Base-by-base conservation (phyloP, 2,113 vertebrate genomes). In the Girardinichthys multiradiatus region DNA sequence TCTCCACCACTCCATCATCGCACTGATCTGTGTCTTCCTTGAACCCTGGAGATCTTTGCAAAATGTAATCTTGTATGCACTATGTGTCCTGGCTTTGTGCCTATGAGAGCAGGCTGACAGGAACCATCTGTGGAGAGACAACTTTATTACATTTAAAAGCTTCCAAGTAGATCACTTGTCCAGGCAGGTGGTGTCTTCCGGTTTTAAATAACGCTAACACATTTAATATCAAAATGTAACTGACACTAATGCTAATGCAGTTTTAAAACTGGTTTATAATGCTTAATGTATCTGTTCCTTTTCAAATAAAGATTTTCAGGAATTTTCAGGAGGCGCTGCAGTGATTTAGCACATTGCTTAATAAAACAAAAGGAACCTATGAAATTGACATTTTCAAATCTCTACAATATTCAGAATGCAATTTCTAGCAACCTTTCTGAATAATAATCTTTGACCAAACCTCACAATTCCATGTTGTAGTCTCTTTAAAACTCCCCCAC, bases 31-130 rank as follows among this genome's bases (percentile, higher is more conserved):
- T 77, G 81, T 70, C 68, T 83, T 67, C 74, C 74, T 70, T 86
- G 82, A 90, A 89, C 86, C 86, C 76, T 29, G 29, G 68, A 90
- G 77, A 89, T 83, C 76, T 87, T 79, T 77, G 67, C 62, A 57
- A 83, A 86, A 69, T 77, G 64, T 76, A 82, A 81, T 91, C 84
- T 79, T 72, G 78, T 72, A 65, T 70, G 45, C 67, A 33, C 64
- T 76, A 42, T 14, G n/a, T 24, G n/a, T 37, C 17, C 57, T 60
- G 61, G 48, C 77, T 81, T 80, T 60, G 28, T 72, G 80, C 84
- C 79, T 86, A 73, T 68, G 80, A 83, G 74, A 85, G 61, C 75
- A 37, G 61, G 28, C 69, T 88, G 86, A 89, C 83, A 83, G 74
- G 28, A 81, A 66, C 58, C 80, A 80, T 84, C 68, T 70, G 73